Percentiles rank a stretch among this genome's conserved stretches.
phyloP scores from a whole-genome alignment of 2,113 vertebrate species.

The Meles meles region DNA sequence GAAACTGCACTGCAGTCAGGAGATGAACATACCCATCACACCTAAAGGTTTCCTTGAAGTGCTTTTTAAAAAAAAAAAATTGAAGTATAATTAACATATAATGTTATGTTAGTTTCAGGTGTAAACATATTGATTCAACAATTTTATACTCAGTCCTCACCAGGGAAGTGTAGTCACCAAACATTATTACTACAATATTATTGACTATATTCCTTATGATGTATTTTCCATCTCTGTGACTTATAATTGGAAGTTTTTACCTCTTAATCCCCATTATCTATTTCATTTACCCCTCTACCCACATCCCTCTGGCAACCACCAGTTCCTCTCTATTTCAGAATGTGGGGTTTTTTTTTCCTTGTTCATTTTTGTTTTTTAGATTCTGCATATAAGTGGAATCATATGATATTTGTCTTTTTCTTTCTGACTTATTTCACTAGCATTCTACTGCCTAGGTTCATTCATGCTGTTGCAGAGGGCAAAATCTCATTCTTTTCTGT shows the following conservation, averaged over 20 bases:
- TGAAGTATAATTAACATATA: background rate
- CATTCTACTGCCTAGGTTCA: background rate
- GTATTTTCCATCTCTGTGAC: background rate
- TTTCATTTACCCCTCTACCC: background rate
- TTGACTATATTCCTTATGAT: background rate
- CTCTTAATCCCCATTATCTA: background rate
- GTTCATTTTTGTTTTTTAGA: background rate
- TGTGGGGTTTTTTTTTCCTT: background rate
- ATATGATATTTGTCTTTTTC: background rate
- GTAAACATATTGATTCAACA: background rate
- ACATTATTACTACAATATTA: background rate
- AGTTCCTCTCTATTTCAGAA: background rate
- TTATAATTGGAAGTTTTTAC: background rate
- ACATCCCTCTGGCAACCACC: background rate
- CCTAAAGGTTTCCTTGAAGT: background rate
- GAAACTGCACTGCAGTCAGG: background rate
- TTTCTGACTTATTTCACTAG: background rate
- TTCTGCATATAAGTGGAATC: background rate
- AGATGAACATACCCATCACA: background rate
- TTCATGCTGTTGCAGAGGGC: background rate
- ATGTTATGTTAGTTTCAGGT: background rate
- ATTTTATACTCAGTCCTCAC: background rate
- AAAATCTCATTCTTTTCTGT: background rate
- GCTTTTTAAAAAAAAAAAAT: background rate
- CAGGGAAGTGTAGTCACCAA: background rate